A percentile compares a stretch with the other conserved stretches of the same genome.
phyloP scores from a whole-genome alignment of 2,113 vertebrate genomes.

The Amphiprion percula region DNA sequence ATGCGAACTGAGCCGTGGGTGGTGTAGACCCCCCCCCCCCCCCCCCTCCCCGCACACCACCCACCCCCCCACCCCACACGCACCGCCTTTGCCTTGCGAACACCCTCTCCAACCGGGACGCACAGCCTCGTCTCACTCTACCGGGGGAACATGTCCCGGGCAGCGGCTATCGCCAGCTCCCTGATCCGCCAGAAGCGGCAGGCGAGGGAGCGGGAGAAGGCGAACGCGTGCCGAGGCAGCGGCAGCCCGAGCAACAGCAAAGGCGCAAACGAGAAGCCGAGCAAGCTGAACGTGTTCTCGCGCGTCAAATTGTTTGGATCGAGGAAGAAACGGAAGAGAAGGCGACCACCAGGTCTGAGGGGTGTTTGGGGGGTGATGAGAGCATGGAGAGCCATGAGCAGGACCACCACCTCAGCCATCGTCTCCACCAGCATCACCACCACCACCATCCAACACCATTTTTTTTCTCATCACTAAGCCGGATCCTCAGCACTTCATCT shows the following conservation, averaged over 20 bases:
- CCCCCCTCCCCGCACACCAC: conserved; percentile 10
- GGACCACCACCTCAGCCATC: conserved; percentile 34
- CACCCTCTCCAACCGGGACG: conserved; percentile 50
- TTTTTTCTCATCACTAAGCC: conserved; percentile 30
- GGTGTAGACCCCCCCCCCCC: conserved; percentile 54
- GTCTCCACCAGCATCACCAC: conserved; percentile 28
- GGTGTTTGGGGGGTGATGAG: background rate
- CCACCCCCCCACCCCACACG: conserved; percentile 13
- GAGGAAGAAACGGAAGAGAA: conserved; percentile 93
- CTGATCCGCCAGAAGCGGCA: conserved; percentile 98
- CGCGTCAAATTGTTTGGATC: conserved; percentile 98
- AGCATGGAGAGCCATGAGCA: background rate
- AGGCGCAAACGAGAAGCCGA: conserved; percentile 92
- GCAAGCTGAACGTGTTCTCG: conserved; percentile 97
- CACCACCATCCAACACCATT: conserved; percentile 48
- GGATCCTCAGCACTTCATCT: conserved; percentile 26
- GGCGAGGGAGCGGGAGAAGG: conserved; percentile 97
- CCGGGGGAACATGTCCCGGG: conserved; percentile 88
- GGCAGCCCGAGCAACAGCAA: conserved; percentile 97
- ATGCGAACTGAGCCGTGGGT: conserved; percentile 76
- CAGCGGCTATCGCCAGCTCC: conserved; percentile 98
- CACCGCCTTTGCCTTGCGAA: conserved; percentile 36
- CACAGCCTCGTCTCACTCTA: conserved; percentile 63
- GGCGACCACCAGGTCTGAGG: conserved; percentile 94
- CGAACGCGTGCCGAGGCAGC: conserved; percentile 94